Evolutionary conservation across 2,797 vertebrate genomes (phyloP), one percentile per base, ranked within the genome.

Genomic region (Diplodus sargus): DNA sequence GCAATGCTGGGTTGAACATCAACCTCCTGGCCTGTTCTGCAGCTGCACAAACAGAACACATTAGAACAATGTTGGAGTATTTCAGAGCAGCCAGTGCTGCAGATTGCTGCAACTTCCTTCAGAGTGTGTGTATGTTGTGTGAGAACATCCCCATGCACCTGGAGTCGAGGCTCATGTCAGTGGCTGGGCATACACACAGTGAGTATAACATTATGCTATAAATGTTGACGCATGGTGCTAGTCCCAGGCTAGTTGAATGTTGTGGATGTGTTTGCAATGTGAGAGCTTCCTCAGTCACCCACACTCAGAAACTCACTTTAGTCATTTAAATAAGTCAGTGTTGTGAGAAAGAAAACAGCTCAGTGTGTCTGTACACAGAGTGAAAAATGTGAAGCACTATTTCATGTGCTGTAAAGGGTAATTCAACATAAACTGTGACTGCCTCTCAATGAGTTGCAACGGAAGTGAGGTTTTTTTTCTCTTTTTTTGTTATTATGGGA

Each of bases 141-240:
- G 88, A 93, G 0, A 82, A 91, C 43, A 94, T 98, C 14, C 97
- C 97, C 0, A 90, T 99, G 88, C 78, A 85, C 0, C 91, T 97
- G 75, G 98, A 98, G 81, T 92, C 92, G 0, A 85, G 14, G 30
- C 93, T 98, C n/a, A 70, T 98, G 66, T 96, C 95, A 56, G 90
- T 84, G 1, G 94, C 92, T 0, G 95, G 93, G 85, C 79, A 61
- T 90, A 70, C 85, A 70, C 34, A 3, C 66, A 68, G 87, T 90
- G 63, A 91, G 90, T 90, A 66, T 48, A 3, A 81, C 54, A 59
- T 34, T 0, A 34, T 30, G 20, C 30, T 64, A 2, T 34, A 22
- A 28, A 73, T 51, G 30, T 49, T 75, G 17, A 42, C 3, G 51
- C 18, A 8, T 22, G 20, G 54, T 76, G 12, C 5, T n/a, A 10